Evolutionary conservation across 2,888 invertebrate species (phyloP).

Genomic region (Xestia ashworthii): DNA sequence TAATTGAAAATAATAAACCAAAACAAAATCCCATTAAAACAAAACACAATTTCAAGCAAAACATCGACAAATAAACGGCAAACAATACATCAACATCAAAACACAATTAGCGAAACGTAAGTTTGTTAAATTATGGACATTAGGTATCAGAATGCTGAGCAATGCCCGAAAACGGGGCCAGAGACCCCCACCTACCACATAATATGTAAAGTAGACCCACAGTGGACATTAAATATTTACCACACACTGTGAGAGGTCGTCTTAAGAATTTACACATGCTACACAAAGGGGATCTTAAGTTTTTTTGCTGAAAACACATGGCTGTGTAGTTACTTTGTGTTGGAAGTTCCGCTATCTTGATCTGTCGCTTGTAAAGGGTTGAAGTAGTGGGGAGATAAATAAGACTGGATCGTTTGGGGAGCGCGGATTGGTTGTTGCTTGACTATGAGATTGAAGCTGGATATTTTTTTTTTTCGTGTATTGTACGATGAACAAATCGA

Average conservation of each 20-base stretch:
- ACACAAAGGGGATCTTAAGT: conserved; percentile 38
- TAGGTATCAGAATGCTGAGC: conserved; percentile 67
- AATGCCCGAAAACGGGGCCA: conserved; percentile 56
- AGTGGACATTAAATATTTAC: conserved; percentile 74
- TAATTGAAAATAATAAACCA: conserved; percentile 17
- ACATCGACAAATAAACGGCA: conserved; percentile 39
- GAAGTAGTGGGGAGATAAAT: conserved; percentile 23
- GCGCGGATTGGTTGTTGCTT: conserved; percentile 4
- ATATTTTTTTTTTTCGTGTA: not conserved
- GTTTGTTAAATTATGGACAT: conserved; percentile 65
- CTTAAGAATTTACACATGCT: conserved; percentile 68
- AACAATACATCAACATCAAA: conserved; percentile 57
- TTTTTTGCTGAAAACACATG: conserved; percentile 46
- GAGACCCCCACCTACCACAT: conserved; percentile 64
- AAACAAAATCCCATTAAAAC: conserved; percentile 16
- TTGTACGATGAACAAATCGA: not conserved
- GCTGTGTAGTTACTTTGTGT: conserved; percentile 34
- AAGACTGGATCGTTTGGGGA: not conserved
- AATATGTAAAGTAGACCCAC: conserved; percentile 73
- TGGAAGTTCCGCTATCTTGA: conserved; percentile 28
- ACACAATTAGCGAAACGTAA: conserved; percentile 59
- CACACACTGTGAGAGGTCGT: conserved; percentile 59
- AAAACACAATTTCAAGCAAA: conserved; percentile 29
- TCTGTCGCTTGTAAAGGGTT: conserved; percentile 27
- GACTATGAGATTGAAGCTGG: not conserved